Conservation (phyloP, 2,888 invertebrate genomes). For the Tenodera sinensis region DNA sequence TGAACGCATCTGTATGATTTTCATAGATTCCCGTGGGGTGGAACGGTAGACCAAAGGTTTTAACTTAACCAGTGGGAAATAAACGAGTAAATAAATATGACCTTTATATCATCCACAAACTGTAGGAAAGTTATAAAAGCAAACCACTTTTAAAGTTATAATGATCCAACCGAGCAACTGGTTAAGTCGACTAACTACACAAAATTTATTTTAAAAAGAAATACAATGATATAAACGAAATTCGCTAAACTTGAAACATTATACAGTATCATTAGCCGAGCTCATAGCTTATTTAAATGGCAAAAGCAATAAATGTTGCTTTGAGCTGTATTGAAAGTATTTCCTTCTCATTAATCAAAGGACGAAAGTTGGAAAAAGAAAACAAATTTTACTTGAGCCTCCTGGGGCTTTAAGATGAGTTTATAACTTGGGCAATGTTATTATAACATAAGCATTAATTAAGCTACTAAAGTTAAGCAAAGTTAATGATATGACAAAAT, state of each 20-base stretch:
- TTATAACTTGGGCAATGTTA: not conserved
- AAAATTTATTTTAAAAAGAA: not conserved
- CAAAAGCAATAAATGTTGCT: not conserved
- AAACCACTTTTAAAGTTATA: too few species aligned
- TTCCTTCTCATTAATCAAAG: too few species aligned
- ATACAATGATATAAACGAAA: not conserved
- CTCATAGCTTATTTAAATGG: not conserved
- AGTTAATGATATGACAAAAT: too few species aligned
- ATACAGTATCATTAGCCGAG: not conserved
- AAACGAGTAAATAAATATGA: too few species aligned
- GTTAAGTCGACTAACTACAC: not conserved
- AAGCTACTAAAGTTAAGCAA: not conserved
- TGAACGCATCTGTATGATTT: too few species aligned
- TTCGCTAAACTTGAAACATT: not conserved
- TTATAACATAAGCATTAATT: not conserved
- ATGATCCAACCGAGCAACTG: too few species aligned
- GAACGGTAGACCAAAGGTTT: too few species aligned
- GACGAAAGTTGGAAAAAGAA: not conserved
- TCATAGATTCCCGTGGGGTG: too few species aligned
- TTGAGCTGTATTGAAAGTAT: not conserved
- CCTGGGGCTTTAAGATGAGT: not conserved
- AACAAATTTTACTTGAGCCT: not conserved
- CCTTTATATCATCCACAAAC: too few species aligned
- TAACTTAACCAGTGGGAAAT: too few species aligned
- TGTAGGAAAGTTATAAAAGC: too few species aligned